Base-by-base conservation (phyloP, 2,888 invertebrate species). In the Eustalomyia histrio region DNA sequence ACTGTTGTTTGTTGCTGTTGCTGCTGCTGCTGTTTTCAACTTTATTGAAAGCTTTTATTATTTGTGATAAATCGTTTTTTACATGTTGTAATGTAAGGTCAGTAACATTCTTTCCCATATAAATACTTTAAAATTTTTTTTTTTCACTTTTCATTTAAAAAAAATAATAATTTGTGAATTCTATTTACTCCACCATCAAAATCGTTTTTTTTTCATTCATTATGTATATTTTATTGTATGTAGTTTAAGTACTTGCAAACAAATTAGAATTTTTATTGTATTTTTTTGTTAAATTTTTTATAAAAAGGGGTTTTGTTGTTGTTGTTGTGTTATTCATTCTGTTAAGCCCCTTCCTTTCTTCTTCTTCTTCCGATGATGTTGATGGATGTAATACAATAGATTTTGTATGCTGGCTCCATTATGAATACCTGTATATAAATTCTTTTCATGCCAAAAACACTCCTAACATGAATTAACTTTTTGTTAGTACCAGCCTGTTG, bases 71-170 rank as follows among this genome's bases (percentile, higher is more conserved):
- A 68, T 60, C 78, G 71, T 64, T 71, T 67, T 55, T 67, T 65
- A 53, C 74, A 79, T 80, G 80, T 81, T 80, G 80, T 83, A 79
- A 83, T 83, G 83, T 83, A 74, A 83, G 83, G 83, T 83, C 82
- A 83, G 83, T 83, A 83, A 82, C 80, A 78, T 81, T 52, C 63
- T 80, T 67, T 35, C 52, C 17, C 50, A 10, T 24, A 33, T 33
- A 57, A 24, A 43, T 43, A 43, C 55, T 43, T n/a, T 33, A 58
- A 14, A 43, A n/a, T n/a, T 55, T 16, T 67, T 67, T 57, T 67
- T 67, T 67, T 79, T 29, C 18, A 57, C 64, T 68, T 69, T 71
- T 74, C 7, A 29, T 29, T 7, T 7, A 29, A 29, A 29, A 29
- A 29, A 29, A 29, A 6, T 4, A 3, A 5, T 29, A 29, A 29